Percentiles rank a stretch among this genome's conserved stretches.
phyloP scores from a whole-genome alignment of 1,140 invertebrate species.

The Monomorium pharaonis region DNA sequence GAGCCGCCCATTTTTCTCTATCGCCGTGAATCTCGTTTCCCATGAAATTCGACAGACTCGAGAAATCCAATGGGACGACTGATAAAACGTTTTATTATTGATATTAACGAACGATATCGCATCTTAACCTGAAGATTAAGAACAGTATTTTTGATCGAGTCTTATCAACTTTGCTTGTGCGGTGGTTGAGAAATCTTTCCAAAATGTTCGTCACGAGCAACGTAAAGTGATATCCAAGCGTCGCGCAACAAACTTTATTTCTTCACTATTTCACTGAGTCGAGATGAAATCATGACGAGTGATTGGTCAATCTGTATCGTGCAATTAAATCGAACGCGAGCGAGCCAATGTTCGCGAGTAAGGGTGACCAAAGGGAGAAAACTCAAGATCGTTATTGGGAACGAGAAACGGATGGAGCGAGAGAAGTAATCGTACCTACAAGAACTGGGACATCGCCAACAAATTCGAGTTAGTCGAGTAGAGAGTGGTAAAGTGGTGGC shows the following conservation, averaged over 20 bases:
- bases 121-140: conserved; percentile 12
- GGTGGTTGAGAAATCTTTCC: background rate
- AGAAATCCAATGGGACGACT: background rate
- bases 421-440: conserved; percentile 62
- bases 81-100: conserved; percentile 17
- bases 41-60: conserved; percentile 5
- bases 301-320: conserved; percentile 6
- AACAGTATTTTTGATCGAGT: background rate
- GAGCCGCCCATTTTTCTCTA: conserved; percentile 44
- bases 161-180: background rate
- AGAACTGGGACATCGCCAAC: conserved; percentile 83
- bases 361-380: conserved; percentile 36
- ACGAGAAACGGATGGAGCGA: conserved; percentile 61
- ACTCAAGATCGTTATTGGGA: conserved; percentile 46
- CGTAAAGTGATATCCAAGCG: background rate
- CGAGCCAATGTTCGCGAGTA: conserved; percentile 35
- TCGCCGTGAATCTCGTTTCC: conserved; percentile 72
- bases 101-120: conserved; percentile 38
- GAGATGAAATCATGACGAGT: background rate
- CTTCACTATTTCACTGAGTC: background rate
- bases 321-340: conserved; percentile 50
- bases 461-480: conserved; percentile 82
- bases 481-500: conserved; percentile 80
- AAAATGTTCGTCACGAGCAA: background rate
- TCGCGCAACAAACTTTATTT: background rate